These are phyloP conservation scores for Ips typographus DNA, from an alignment of 1,140 invertebrate genomes.

Conservation along the genomic window DNA sequence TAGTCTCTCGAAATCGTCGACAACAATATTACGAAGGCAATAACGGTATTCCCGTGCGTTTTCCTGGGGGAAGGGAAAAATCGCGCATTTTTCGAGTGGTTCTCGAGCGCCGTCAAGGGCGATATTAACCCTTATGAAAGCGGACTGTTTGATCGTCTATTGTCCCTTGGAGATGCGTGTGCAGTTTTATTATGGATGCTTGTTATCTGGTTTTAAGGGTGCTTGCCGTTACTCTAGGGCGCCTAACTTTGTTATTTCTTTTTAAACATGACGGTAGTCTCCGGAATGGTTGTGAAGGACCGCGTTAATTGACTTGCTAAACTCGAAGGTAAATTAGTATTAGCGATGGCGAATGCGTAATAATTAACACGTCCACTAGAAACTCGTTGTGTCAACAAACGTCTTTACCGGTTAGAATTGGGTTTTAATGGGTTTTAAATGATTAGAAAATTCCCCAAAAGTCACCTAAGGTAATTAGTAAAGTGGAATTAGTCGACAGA, in stretches of 20 bases:
- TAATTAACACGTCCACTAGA: not conserved
- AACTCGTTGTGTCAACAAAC: not conserved
- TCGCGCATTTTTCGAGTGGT: constrained; percentile 12
- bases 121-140: constrained; percentile 8
- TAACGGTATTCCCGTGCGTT: too few species aligned
- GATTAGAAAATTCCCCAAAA: constrained; percentile 4
- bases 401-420: not conserved
- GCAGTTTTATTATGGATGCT: too few species aligned
- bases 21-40: too few species aligned
- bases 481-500: not conserved
- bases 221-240: too few species aligned
- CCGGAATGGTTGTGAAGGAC: too few species aligned
- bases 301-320: too few species aligned
- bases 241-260: too few species aligned
- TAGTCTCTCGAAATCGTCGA: too few species aligned
- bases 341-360: not conserved
- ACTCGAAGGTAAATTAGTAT: too few species aligned
- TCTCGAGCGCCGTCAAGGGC: constrained; percentile 3
- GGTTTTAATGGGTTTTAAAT: not conserved
- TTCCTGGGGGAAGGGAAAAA: not conserved
- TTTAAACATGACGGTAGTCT: too few species aligned
- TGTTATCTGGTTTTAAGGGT: too few species aligned
- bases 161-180: too few species aligned
- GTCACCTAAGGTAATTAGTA: not conserved
- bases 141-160: not conserved